Conservation (phyloP, 2,888 invertebrate genomes). For the Tinea trinotella region DNA sequence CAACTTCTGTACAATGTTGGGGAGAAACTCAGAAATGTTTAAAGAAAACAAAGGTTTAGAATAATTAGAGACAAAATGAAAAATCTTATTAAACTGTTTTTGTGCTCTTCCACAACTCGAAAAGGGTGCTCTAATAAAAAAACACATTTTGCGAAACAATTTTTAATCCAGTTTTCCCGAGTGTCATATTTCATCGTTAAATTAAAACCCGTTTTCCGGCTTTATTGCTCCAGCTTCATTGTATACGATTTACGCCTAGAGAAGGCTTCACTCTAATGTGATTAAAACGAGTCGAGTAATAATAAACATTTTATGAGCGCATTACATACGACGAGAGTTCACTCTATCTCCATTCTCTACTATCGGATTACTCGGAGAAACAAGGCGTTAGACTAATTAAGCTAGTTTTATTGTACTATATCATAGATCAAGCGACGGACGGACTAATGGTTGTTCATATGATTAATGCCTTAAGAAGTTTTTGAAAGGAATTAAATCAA, state of each 20-base stretch:
- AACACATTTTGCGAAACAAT: conserved; percentile 22
- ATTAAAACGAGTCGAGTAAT: conserved; percentile 40
- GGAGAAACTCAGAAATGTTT: not conserved
- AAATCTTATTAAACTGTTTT: conserved; percentile 10
- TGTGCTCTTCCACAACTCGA: conserved; percentile 1
- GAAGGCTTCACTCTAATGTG: conserved; percentile 33
- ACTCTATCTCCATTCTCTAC: conserved; percentile 13
- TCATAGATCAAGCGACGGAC: conserved; percentile 33
- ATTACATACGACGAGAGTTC: conserved; percentile 32
- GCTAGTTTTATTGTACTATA: conserved; percentile 17
- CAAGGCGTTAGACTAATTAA: conserved; percentile 18
- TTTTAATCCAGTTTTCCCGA: conserved; percentile 27
- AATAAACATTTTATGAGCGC: conserved; percentile 49
- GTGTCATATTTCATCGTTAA: conserved; percentile 35
- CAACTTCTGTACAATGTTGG: conserved; percentile 30
- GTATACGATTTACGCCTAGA: conserved; percentile 27
- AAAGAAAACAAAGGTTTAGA: conserved; percentile 1
- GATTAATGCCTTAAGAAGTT: conserved; percentile 10
- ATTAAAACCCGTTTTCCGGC: conserved; percentile 36
- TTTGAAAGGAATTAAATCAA: not conserved
- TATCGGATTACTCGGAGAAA: conserved; percentile 17
- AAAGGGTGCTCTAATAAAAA: conserved; percentile 15
- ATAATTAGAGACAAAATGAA: conserved; percentile 13
- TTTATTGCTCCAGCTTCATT: conserved; percentile 35
- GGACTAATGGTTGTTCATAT: conserved; percentile 32